Evolutionary conservation across 2,113 vertebrate species (phyloP), one percentile per base, ranked within the genome.

Genomic region (Cnemophilus loriae): DNA sequence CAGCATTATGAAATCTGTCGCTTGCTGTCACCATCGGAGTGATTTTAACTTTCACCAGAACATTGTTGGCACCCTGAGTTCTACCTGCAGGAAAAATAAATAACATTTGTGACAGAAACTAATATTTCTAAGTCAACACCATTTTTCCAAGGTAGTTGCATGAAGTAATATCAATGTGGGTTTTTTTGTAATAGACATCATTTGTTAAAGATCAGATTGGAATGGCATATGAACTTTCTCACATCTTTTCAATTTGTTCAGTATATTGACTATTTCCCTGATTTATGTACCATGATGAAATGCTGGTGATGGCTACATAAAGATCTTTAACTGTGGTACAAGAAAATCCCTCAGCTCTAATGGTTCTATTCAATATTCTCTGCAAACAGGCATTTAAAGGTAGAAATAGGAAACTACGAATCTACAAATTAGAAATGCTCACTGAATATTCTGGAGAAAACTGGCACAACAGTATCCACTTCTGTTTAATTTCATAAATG

Each of bases 31-130:
- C 87, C 59, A 64, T 3, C 65, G 55, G 59, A 97, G 57, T 77
- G 83, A 90, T 96, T 90, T 82, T 82, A 87, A 84, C 84, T 95
- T 97, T 77, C 64, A 64, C 61, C 79, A 91, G 81, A 97, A 70
- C 28, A 35, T 32, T 91, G 67, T 24, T 92, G 86, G 91, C 63
- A 90, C 75, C 53, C 74, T 42, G 71, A 94, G 53, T 89, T 74
- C 86, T 78, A 90, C 61, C 89, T 47, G 26, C 33, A 78, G 83
- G 65, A 93, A 82, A 93, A 94, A 91, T 33, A 89, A 84, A 94
- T 73, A 89, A 41, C 77, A 46, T 64, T 87, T 88, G 35, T 91
- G 57, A 94, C 84, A 96, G 78, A 87, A 96, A 91, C 73, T 78
- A 91, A 81, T 93, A 94, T 76, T 94, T 94, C 35, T 92, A 87